phyloP scores from a whole-genome alignment of 2,113 vertebrate genomes.

The Phaetusa simplex region DNA sequence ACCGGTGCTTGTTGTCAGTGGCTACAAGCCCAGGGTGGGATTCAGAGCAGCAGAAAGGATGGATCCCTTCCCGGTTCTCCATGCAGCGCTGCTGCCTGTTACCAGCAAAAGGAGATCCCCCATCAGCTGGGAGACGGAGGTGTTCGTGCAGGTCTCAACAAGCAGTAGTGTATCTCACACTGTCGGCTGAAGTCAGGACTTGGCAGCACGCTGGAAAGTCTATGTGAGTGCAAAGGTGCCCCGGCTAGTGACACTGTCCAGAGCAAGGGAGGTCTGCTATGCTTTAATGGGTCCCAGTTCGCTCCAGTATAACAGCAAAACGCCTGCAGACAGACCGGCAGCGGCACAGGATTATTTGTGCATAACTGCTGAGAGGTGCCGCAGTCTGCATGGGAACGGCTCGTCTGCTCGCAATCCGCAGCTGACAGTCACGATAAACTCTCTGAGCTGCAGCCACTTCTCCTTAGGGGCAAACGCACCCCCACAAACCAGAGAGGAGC shows the following conservation, averaged over 20 bases:
- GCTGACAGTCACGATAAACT: neutral
- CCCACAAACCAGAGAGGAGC: neutral
- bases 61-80: neutral
- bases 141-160: neutral
- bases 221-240: neutral
- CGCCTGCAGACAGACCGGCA: neutral
- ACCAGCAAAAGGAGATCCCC: neutral
- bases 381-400: neutral
- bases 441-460: neutral
- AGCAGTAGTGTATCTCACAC: neutral
- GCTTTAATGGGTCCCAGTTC: neutral
- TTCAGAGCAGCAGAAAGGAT: neutral
- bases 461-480: neutral
- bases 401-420: rapidly evolving
- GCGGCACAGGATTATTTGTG: neutral
- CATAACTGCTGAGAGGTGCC: too few relatives aligned
- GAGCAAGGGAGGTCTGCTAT: neutral
- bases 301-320: neutral
- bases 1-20: neutral
- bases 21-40: neutral
- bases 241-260: neutral
- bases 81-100: neutral
- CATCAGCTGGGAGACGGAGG: neutral
- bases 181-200: neutral
- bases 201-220: neutral